These are phyloP conservation scores for Harpegnathos saltator DNA, from an alignment of 1,140 invertebrate genomes.

Conservation along the genomic window DNA sequence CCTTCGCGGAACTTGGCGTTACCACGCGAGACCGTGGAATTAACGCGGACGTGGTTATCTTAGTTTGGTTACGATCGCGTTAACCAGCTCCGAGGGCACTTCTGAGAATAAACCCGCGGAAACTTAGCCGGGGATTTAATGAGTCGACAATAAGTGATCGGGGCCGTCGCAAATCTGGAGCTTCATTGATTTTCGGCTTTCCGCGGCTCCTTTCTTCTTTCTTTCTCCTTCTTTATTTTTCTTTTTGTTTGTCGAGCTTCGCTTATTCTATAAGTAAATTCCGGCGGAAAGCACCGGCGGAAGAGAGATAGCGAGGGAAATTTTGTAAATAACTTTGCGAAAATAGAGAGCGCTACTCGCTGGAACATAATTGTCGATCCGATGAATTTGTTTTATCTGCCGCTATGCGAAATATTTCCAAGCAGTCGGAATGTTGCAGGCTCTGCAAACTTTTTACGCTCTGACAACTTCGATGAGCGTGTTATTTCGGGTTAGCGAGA, in stretches of 20 bases:
- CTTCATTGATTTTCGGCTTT: not conserved
- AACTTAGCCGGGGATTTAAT: slow-evolving; percentile 27
- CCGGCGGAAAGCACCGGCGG: too few relatives aligned
- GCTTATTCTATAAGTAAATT: not conserved
- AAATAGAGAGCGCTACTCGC: not conserved
- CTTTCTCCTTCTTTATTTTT: not conserved
- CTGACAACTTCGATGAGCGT: not conserved
- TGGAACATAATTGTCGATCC: too few relatives aligned
- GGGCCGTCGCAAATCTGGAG: not conserved
- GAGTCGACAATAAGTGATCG: slow-evolving; percentile 27
- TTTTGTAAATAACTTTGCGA: not conserved
- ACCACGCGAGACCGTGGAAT: slow-evolving; percentile 27
- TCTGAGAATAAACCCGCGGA: slow-evolving; percentile 29
- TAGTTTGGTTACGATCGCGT: slow-evolving; percentile 54
- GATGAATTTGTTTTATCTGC: too few relatives aligned
- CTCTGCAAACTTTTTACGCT: not conserved
- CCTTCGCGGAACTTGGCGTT: slow-evolving; percentile 41
- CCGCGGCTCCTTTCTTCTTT: not conserved
- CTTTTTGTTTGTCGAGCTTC: not conserved
- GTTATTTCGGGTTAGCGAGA: not conserved
- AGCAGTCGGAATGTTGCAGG: not conserved
- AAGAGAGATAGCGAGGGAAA: not conserved
- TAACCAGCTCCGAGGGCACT: slow-evolving; percentile 35
- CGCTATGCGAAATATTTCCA: not conserved
- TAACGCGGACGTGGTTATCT: slow-evolving; percentile 52